Conservation (phyloP, 1,140 invertebrate species). For the Eurosta solidaginis region DNA sequence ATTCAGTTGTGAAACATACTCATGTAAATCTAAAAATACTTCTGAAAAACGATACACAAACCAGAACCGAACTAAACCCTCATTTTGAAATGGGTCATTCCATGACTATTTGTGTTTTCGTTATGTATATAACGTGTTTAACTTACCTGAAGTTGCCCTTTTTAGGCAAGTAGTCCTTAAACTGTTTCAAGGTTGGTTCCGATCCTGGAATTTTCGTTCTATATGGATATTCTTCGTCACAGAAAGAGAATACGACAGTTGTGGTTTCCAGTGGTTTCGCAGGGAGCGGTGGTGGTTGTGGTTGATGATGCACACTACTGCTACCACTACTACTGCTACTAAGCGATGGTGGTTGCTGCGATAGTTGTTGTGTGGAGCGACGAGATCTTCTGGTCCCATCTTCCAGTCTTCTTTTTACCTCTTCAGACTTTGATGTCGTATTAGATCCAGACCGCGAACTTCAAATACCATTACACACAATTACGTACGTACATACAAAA, state of each 20-base stretch:
- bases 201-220: slow-evolving; percentile 81
- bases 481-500: background rate
- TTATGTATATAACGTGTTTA: no score
- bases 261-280: slow-evolving; percentile 65
- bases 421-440: slow-evolving; percentile 74
- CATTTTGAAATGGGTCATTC: no score
- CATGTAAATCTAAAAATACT: no score
- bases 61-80: no score
- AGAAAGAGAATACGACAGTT: slow-evolving; percentile 80
- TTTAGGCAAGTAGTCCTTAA: slow-evolving; percentile 89
- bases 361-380: slow-evolving; percentile 53
- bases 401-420: slow-evolving; percentile 71
- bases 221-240: slow-evolving; percentile 88
- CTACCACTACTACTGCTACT: slow-evolving; percentile 56
- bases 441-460: slow-evolving; percentile 65
- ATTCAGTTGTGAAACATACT: no score
- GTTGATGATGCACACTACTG: slow-evolving; percentile 51
- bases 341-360: slow-evolving; percentile 43
- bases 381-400: slow-evolving; percentile 62
- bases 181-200: slow-evolving; percentile 80
- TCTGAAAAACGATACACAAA: no score
- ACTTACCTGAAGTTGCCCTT: slow-evolving; percentile 87
- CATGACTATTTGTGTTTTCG: no score
- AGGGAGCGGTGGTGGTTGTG: slow-evolving; percentile 54
- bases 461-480: background rate